Conservation (phyloP, 2,113 vertebrate genomes). For the Callocephalon fimbriatum region DNA sequence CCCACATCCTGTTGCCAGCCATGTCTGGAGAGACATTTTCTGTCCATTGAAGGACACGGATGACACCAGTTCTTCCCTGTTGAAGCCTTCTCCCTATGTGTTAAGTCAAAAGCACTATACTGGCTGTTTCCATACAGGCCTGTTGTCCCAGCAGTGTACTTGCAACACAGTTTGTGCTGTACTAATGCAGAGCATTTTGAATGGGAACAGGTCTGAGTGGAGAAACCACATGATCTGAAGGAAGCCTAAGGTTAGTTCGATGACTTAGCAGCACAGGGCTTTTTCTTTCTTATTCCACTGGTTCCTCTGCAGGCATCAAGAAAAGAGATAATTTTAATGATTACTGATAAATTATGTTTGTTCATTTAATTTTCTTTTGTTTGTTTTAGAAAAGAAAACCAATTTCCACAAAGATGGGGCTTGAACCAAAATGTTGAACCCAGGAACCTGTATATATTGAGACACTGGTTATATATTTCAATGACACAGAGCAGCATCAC, state of each 20-base stretch:
- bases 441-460: background rate
- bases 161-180: background rate
- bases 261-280: background rate
- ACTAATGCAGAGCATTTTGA: background rate
- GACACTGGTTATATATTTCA: background rate
- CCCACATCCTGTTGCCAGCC: background rate
- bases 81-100: background rate
- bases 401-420: background rate
- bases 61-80: background rate
- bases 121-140: background rate
- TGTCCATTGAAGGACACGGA: background rate
- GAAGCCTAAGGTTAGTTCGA: background rate
- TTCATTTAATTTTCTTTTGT: background rate
- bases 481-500: background rate
- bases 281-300: background rate
- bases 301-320: background rate
- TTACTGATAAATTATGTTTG: background rate
- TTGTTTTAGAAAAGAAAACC: background rate
- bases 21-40: background rate
- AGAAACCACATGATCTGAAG: background rate
- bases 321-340: background rate
- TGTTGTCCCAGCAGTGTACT: background rate
- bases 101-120: background rate
- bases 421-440: background rate
- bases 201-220: background rate